Evolutionary conservation across 2,113 vertebrate species (phyloP).

Genomic region (Nothobranchius furzeri): DNA sequence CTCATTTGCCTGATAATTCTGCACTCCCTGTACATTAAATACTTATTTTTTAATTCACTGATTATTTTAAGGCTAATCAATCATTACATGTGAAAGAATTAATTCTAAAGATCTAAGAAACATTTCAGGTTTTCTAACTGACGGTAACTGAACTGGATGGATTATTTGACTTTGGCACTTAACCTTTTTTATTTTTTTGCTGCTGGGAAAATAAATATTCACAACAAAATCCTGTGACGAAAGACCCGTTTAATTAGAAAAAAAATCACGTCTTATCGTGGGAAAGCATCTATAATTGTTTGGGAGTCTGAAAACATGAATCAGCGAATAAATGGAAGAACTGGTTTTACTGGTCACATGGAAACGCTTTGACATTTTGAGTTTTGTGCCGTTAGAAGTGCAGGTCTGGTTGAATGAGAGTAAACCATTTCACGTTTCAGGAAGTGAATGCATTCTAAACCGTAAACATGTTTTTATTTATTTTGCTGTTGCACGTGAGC

Average conservation of each 20-base stretch:
- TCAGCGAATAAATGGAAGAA: slow-evolving; percentile 34
- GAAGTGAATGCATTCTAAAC: slow-evolving; percentile 32
- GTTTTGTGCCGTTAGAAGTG: slow-evolving; percentile 11
- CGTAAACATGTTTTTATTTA: slow-evolving; percentile 2
- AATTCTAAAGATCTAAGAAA: slow-evolving; percentile 31
- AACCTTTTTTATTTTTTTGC: slow-evolving; percentile 56
- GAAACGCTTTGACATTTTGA: not conserved
- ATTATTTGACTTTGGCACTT: slow-evolving; percentile 52
- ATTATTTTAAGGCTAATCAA: not conserved
- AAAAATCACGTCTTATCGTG: slow-evolving; percentile 67
- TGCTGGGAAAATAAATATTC: slow-evolving; percentile 69
- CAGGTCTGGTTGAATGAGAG: slow-evolving; percentile 28
- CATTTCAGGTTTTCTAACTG: slow-evolving; percentile 61
- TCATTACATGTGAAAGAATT: not conserved
- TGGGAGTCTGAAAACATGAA: slow-evolving; percentile 50
- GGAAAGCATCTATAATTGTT: slow-evolving; percentile 70
- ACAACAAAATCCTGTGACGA: slow-evolving; percentile 70
- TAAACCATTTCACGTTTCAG: slow-evolving; percentile 50
- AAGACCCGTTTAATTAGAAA: slow-evolving; percentile 28
- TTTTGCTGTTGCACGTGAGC: not conserved
- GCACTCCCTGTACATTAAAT: no score
- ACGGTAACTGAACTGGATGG: slow-evolving; percentile 49
- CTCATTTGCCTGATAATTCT: no score
- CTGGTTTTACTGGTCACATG: slow-evolving; percentile 58
- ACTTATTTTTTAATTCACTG: no score